Percentiles rank a stretch among this genome's conserved stretches.
Conservation (phyloP, 2,113 vertebrate genomes). For the Martes martes region DNA sequence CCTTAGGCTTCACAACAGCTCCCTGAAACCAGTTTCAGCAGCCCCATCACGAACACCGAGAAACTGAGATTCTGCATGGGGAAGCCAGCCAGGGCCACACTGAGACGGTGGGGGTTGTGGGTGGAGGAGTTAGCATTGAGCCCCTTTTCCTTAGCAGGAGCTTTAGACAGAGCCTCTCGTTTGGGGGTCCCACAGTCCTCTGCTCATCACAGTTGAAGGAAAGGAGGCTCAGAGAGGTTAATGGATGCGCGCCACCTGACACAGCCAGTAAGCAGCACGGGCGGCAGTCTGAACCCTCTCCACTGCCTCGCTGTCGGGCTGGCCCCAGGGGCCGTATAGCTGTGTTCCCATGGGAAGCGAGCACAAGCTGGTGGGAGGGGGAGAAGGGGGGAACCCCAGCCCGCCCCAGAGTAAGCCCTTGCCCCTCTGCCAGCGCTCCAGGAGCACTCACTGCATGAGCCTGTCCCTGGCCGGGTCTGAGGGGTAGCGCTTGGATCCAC, state of each 20-base stretch:
- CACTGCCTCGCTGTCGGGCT: not conserved
- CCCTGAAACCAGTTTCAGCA: not conserved
- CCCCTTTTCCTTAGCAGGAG: not conserved
- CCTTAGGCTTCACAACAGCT: not conserved
- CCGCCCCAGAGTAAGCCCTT: not conserved
- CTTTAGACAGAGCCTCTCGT: not conserved
- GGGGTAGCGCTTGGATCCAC: conserved; percentile 71
- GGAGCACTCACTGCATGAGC: conserved; percentile 77
- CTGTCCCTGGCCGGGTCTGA: conserved; percentile 62
- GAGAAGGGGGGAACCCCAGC: not conserved
- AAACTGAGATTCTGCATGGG: not conserved
- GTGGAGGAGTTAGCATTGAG: rapidly evolving
- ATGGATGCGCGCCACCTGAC: rapidly evolving
- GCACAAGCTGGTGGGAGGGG: too few species aligned
- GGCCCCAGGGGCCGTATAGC: not conserved
- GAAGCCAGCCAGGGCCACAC: not conserved
- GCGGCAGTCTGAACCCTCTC: not conserved
- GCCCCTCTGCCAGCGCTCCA: not conserved
- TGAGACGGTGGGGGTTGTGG: not conserved
- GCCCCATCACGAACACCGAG: not conserved
- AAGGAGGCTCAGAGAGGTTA: not conserved
- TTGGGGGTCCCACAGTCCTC: not conserved
- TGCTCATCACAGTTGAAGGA: not conserved
- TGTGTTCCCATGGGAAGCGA: not conserved
- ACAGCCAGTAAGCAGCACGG: not conserved